Evolutionary conservation across 1,140 invertebrate species (phyloP).

Genomic region (Tetragnatha versicolor): DNA sequence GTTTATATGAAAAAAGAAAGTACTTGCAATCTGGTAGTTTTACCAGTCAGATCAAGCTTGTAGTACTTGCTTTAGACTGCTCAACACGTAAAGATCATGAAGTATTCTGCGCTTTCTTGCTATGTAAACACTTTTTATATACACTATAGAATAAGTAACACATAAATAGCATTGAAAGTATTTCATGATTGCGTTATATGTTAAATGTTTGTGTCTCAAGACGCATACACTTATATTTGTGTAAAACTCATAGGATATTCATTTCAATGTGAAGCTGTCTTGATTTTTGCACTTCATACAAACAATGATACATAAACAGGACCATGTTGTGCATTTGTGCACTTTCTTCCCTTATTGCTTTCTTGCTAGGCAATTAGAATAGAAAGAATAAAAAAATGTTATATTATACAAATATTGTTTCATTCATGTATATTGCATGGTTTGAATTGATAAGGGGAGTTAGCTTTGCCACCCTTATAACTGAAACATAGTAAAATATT

Average conservation of each 20-base stretch:
- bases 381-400: constrained; percentile 42
- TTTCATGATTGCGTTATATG: background rate
- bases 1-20: constrained; percentile 22
- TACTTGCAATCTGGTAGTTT: background rate
- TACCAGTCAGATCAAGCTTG: background rate
- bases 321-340: constrained; percentile 48
- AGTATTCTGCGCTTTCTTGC: background rate
- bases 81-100: background rate
- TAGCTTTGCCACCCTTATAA: background rate
- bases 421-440: too few species aligned
- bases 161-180: constrained; percentile 5
- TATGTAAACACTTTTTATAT: constrained; percentile 11
- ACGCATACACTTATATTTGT: background rate
- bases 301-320: constrained; percentile 38
- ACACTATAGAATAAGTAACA: background rate
- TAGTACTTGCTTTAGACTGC: constrained; percentile 21
- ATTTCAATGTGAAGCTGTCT: constrained; percentile 1
- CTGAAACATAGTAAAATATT: too few species aligned
- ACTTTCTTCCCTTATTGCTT: constrained; percentile 45
- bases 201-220: constrained; percentile 23
- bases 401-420: constrained; percentile 13
- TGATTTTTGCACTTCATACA: constrained; percentile 46
- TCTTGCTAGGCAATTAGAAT: constrained; percentile 42
- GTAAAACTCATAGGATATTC: background rate
- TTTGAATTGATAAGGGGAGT: background rate